Evolutionary conservation across 2,113 vertebrate species (phyloP).

Genomic region (Onychorhynchus coronatus): DNA sequence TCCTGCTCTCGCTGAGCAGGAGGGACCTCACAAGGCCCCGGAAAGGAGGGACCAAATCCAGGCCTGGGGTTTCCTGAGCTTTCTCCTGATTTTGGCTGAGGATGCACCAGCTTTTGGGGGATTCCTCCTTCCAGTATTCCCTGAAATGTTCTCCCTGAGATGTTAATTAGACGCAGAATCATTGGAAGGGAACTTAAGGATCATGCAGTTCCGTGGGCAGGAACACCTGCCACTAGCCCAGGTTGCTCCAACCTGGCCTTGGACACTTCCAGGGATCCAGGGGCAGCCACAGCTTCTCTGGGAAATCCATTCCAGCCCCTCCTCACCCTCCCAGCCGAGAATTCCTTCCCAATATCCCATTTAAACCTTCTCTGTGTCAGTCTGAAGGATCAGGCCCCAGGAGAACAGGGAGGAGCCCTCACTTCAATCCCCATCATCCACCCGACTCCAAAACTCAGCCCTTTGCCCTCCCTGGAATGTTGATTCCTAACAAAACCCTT

Average conservation of each 20-base stretch:
- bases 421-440: accelerated
- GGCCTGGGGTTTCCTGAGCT: neutral
- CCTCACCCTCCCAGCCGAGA: neutral
- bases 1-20: neutral
- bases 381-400: neutral
- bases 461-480: neutral
- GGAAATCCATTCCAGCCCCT: accelerated
- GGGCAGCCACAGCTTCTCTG: neutral
- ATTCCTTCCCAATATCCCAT: neutral
- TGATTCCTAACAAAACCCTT: neutral
- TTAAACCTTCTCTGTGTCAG: neutral
- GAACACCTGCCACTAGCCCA: accelerated
- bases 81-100: neutral
- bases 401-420: neutral
- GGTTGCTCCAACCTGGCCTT: neutral
- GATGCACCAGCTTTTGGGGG: neutral
- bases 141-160: neutral
- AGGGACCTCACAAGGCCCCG: neutral
- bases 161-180: neutral
- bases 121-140: too few species aligned
- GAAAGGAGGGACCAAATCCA: neutral
- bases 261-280: neutral
- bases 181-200: neutral
- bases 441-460: neutral
- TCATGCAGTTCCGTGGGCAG: neutral